These are phyloP conservation scores for Zootoca vivipara DNA, from an alignment of 2,113 vertebrate genomes.

Conservation along the genomic window DNA sequence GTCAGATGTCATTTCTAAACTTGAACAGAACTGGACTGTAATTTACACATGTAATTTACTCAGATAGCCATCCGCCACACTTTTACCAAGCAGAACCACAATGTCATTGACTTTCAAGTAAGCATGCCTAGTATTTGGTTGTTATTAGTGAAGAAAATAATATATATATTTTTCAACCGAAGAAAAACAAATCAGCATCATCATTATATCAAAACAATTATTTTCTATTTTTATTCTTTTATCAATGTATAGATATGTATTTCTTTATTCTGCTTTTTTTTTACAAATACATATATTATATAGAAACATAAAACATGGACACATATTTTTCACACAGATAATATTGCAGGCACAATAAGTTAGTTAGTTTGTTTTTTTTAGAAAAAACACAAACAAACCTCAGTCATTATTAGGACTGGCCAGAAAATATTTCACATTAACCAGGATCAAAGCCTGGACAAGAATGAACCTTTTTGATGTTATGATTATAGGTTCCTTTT, in stretches of 20 bases:
- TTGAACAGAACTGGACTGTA: not conserved
- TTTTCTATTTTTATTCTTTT: not conserved
- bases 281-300: not conserved
- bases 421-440: not conserved
- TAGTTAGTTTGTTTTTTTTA: too few relatives aligned
- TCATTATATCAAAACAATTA: not conserved
- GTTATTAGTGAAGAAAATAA: too few relatives aligned
- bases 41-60: not conserved
- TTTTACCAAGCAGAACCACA: not conserved
- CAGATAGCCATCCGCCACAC: not conserved
- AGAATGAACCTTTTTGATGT: slow-evolving; percentile 2
- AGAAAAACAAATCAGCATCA: not conserved
- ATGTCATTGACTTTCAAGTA: not conserved
- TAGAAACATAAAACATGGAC: not conserved
- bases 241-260: not conserved
- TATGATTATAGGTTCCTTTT: not conserved
- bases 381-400: too few relatives aligned
- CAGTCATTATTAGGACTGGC: not conserved
- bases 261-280: not conserved
- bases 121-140: not conserved
- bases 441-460: not conserved
- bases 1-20: not conserved
- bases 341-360: too few relatives aligned
- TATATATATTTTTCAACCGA: too few relatives aligned
- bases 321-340: not conserved